These are phyloP conservation scores for Lasioglossum marginatum DNA, from an alignment of 2,888 invertebrate species.

Conservation along the genomic window DNA sequence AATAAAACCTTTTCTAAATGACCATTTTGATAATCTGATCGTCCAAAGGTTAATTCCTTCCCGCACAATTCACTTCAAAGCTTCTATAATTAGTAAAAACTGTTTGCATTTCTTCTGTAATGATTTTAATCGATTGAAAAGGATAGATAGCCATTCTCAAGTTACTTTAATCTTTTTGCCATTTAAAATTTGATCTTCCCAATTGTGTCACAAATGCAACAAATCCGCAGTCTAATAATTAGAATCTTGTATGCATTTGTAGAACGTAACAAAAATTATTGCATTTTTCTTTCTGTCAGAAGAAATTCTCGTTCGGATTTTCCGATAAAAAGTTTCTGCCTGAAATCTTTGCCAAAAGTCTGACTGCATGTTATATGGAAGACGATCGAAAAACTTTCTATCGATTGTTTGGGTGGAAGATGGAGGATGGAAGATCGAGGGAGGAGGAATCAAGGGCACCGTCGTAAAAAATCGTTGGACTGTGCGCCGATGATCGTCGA, in stretches of 20 bases:
- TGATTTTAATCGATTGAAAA: no score
- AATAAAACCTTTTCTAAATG: no score
- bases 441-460: conserved; percentile 24
- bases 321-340: neutral
- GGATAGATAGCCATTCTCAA: no score
- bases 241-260: neutral
- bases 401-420: neutral
- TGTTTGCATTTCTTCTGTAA: no score
- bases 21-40: no score
- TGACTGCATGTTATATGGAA: neutral
- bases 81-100: neutral
- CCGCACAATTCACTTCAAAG: neutral
- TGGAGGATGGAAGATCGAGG: neutral
- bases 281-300: no score
- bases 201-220: no score
- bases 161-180: no score
- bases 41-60: no score
- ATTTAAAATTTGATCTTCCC: no score
- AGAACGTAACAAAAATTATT: no score
- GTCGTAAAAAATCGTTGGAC: conserved; percentile 20
- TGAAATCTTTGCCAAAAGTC: neutral
- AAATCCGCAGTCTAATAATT: neutral
- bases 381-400: neutral
- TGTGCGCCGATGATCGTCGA: neutral
- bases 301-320: no score